Percentiles rank a stretch among this genome's conserved stretches.
These are phyloP conservation scores for Volucella zonaria DNA, from an alignment of 2,888 invertebrate species.

Conservation along the genomic window DNA sequence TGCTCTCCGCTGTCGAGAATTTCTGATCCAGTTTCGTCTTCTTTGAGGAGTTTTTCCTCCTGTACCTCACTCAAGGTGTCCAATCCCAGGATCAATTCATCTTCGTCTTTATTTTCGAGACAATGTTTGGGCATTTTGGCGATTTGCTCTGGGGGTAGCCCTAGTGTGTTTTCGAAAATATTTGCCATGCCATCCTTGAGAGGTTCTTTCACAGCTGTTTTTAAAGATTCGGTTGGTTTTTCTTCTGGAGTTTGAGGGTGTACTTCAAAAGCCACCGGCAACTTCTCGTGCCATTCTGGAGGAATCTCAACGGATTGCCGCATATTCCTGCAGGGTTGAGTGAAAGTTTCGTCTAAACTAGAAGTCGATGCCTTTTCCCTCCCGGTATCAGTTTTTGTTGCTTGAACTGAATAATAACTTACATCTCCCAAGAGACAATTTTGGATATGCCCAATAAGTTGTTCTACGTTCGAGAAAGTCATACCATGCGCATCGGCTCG, in stretches of 20 bases:
- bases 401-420: background rate
- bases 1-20: constrained; percentile 5
- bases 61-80: constrained; percentile 5
- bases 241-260: background rate
- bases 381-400: background rate
- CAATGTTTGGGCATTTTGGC: constrained; percentile 67
- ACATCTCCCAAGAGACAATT: background rate
- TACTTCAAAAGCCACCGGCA: constrained; percentile 18
- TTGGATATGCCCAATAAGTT: constrained; percentile 44
- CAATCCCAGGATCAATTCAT: constrained; percentile 58
- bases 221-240: background rate
- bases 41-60: background rate
- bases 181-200: constrained; percentile 42
- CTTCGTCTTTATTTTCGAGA: constrained; percentile 52
- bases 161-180: constrained; percentile 55
- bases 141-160: constrained; percentile 46
- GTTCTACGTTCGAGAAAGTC: background rate
- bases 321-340: background rate
- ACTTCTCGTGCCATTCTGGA: constrained; percentile 28
- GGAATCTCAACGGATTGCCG: constrained; percentile 36
- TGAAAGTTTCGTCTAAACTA: constrained; percentile 4
- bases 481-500: constrained; percentile 18
- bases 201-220: background rate
- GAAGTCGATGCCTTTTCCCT: background rate
- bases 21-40: constrained; percentile 39